Percentiles rank a stretch among this genome's conserved stretches.
phyloP scores from a whole-genome alignment of 64 coral and sea anemone genomes.

The Exaiptasia diaphana region DNA sequence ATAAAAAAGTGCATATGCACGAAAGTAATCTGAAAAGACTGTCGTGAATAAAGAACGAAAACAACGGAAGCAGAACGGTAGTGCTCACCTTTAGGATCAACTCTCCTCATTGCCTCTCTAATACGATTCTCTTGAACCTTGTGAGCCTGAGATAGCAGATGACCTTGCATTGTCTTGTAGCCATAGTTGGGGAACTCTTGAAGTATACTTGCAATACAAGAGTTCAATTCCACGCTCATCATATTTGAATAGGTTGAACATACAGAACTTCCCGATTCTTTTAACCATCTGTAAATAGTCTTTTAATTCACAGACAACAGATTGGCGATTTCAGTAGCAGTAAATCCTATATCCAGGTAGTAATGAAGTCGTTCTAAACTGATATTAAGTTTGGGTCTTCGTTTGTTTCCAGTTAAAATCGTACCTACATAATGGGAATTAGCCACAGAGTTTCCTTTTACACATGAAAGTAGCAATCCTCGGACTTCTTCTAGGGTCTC shows the following conservation, averaged over 20 bases:
- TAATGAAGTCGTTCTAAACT: slow-evolving; percentile 30
- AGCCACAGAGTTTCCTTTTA: slow-evolving; percentile 1
- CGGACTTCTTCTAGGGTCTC: slow-evolving; percentile 26
- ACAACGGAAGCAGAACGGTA: no score
- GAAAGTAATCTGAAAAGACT: no score
- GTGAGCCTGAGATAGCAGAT: slow-evolving; percentile 22
- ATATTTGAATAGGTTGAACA: slow-evolving; percentile 26
- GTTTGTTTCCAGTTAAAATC: slow-evolving; percentile 34
- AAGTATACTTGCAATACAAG: slow-evolving; percentile 4
- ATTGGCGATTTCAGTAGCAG: slow-evolving; percentile 50
- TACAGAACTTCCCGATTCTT: slow-evolving; percentile 36
- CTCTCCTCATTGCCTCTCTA: slow-evolving; percentile 60
- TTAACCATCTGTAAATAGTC: slow-evolving; percentile 51
- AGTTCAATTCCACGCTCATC: slow-evolving; percentile 37
- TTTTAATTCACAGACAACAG: slow-evolving; percentile 35
- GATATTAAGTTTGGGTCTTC: slow-evolving; percentile 54
- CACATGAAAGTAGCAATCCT: slow-evolving; percentile 13
- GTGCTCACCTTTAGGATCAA: slow-evolving; percentile 42
- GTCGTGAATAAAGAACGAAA: no score
- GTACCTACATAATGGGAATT: neutral
- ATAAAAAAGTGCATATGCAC: no score
- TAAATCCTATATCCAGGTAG: slow-evolving; percentile 51
- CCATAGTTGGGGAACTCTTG: slow-evolving; percentile 51
- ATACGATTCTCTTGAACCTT: slow-evolving; percentile 52
- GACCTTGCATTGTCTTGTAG: slow-evolving; percentile 52